Base-by-base conservation (phyloP, 1,140 invertebrate genomes). In the Idris sp. region DNA sequence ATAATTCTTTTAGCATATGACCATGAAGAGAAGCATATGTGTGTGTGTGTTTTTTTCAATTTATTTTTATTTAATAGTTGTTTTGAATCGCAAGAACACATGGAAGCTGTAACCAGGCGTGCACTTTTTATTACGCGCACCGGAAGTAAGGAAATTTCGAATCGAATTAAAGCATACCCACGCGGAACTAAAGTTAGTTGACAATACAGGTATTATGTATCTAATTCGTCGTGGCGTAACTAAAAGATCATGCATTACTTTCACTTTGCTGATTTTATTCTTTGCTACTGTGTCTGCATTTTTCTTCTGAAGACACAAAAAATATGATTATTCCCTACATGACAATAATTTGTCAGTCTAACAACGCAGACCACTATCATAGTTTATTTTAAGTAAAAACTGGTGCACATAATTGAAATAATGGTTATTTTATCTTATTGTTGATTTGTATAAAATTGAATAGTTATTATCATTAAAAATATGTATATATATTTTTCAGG, bases 131-230 rank as follows among this genome's bases (percentile, higher is more conserved):
- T 54, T 30, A 48, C 13, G 16, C 9, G 4, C 48, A 53, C 51
- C 58, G 72, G 64, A 74, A 69, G 33, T 15, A 30, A 58, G 64
- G 43, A 51, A 68, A 53, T 62, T 64, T 69, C 33, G 35, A 74
- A 64, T 67, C 56, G 48, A 74, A 49, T 59, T 54, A 40, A 62
- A 72, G 35, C 49, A 72, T 72, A 65, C 44, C 44, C 59, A 64
- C 62, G 54, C 61, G 72, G 72, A 74, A 74, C 62, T 68, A 35
- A 53, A 64, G 64, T 74, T 68, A 74, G 62, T 74, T 68, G 64
- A 74, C 72, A 74, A 74, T 68, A 58, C 44, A 51, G 19, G 58
- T 68, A 74, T 74, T 74, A 74, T 74, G 64, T 43, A 58, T 74
- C 49, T 64, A 64, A 68, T 74, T 68, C 25, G 49, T 68, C 58